A percentile compares a stretch with the other conserved stretches of the same genome.
Evolutionary conservation across 2,888 invertebrate genomes (phyloP).

Genomic region (Nesidiocoris tenuis): DNA sequence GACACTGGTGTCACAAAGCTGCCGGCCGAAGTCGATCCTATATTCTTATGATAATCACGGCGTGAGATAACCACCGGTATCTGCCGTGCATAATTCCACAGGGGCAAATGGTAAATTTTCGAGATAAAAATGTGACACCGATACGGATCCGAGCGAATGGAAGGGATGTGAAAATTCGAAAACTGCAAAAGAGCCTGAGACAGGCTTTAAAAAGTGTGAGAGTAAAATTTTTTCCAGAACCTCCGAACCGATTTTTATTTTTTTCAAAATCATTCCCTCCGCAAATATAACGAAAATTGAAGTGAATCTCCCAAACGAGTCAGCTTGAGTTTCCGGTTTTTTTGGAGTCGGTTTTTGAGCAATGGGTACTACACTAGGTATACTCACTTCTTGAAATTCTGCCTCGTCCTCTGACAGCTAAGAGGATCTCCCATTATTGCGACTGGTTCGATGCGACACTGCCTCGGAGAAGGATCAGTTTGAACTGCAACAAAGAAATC

Average conservation of each 20-base stretch:
- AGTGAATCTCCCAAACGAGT: too few relatives aligned
- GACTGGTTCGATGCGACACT: neutral
- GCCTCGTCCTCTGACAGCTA: slow-evolving; percentile 29
- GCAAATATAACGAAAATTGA: too few relatives aligned
- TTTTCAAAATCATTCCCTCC: too few relatives aligned
- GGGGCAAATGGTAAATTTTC: neutral
- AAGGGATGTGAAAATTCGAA: neutral
- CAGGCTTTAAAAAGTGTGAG: too few relatives aligned
- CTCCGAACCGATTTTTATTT: too few relatives aligned
- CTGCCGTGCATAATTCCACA: neutral
- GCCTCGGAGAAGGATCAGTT: neutral
- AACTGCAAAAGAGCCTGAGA: too few relatives aligned
- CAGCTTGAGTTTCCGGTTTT: too few relatives aligned
- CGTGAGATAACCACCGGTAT: neutral
- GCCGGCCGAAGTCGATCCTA: neutral
- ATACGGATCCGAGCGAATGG: neutral
- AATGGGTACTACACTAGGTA: too few relatives aligned
- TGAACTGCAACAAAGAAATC: neutral
- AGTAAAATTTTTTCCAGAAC: too few relatives aligned
- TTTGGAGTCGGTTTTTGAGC: too few relatives aligned
- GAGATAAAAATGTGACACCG: neutral
- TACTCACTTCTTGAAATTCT: slow-evolving; percentile 36
- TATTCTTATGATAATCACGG: slow-evolving; percentile 1
- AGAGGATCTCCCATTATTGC: slow-evolving; percentile 31
- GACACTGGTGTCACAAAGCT: neutral